Evolutionary conservation across 2,113 vertebrate species (phyloP).

Genomic region (Marmota flaviventris): DNA sequence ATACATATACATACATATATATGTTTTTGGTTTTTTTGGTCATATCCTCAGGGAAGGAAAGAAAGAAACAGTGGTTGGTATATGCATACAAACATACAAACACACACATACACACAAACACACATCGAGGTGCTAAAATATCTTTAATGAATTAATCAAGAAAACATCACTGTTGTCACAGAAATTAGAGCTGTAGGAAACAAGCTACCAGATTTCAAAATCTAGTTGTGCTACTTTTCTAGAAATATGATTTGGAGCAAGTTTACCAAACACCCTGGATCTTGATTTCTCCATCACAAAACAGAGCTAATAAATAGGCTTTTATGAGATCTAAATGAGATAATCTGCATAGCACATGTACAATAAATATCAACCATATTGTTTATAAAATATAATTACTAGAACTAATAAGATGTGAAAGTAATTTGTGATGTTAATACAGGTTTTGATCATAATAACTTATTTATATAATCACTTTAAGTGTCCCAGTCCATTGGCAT

Average conservation of each 20-base stretch:
- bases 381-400: constrained; percentile 18
- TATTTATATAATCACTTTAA: constrained; percentile 11
- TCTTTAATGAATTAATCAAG: background rate
- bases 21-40: background rate
- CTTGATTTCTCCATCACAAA: background rate
- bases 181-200: background rate
- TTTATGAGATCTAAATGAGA: constrained; percentile 4
- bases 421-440: constrained; percentile 22
- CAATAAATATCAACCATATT: constrained; percentile 27
- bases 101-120: background rate
- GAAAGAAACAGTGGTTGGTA: background rate
- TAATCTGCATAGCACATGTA: background rate
- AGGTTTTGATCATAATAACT: background rate
- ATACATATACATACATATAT: too few relatives aligned
- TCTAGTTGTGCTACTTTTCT: background rate
- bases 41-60: background rate
- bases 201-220: background rate
- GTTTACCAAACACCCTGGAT: background rate
- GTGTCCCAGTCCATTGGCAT: background rate
- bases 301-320: background rate
- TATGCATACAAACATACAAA: rapidly evolving
- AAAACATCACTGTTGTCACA: background rate
- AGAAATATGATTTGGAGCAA: background rate
- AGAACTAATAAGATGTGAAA: constrained; percentile 12
- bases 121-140: background rate